These are phyloP conservation scores for Nyctereutes procyonoides DNA, from an alignment of 2,113 vertebrate genomes.

Conservation along the genomic window DNA sequence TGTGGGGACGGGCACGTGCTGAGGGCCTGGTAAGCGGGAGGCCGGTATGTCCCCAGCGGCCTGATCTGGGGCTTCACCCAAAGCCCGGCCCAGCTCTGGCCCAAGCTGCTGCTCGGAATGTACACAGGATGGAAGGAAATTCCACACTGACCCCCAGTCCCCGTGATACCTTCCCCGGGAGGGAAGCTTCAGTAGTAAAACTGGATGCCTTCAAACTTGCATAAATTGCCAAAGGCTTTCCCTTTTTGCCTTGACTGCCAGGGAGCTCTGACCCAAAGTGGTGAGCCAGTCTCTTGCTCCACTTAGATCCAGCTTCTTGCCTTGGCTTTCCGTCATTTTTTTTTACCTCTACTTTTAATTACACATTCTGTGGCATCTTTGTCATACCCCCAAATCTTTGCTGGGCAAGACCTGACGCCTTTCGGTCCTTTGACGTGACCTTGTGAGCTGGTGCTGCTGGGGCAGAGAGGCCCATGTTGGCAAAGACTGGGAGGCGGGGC, in stretches of 20 bases:
- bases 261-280: background rate
- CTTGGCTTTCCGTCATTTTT: too few relatives aligned
- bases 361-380: background rate
- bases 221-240: background rate
- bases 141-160: too few relatives aligned
- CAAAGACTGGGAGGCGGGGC: too few relatives aligned
- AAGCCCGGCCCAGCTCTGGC: background rate
- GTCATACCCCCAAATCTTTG: background rate
- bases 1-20: accelerated
- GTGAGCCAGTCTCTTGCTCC: background rate
- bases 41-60: accelerated
- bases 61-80: too few relatives aligned
- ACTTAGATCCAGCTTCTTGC: background rate
- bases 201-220: background rate
- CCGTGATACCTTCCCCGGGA: background rate
- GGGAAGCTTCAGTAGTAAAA: background rate
- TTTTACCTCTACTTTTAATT: background rate
- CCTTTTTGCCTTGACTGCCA: background rate
- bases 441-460: background rate
- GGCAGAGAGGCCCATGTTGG: background rate
- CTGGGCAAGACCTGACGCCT: background rate
- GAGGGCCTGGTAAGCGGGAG: background rate
- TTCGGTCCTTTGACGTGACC: background rate
- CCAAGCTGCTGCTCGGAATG: background rate
- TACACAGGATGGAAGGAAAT: background rate